These are phyloP conservation scores for Telmatochromis brachygnathus DNA, from an alignment of 2,113 vertebrate genomes.

Conservation along the genomic window DNA sequence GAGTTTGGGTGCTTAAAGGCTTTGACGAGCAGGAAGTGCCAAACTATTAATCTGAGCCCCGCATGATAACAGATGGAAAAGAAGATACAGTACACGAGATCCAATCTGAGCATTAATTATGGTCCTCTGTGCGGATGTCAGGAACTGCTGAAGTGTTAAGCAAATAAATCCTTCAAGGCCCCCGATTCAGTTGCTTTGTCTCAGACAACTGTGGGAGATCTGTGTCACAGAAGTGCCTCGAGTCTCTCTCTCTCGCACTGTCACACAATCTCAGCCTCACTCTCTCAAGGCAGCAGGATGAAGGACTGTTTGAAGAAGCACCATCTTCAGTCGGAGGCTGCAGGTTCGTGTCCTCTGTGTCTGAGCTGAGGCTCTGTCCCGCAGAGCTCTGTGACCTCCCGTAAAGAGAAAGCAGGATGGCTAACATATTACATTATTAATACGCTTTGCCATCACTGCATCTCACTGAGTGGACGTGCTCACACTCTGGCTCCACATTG, in stretches of 20 bases:
- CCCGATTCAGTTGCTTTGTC: slow-evolving; percentile 19
- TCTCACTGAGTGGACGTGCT: slow-evolving; percentile 20
- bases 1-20: slow-evolving; percentile 42
- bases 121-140: neutral
- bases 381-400: neutral
- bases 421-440: slow-evolving; percentile 10
- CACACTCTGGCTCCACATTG: slow-evolving; percentile 47
- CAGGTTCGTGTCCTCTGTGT: neutral
- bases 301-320: neutral
- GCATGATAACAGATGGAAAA: slow-evolving; percentile 59
- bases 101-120: slow-evolving; percentile 56
- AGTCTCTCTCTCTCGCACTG: slow-evolving; percentile 12
- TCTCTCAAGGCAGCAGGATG: neutral
- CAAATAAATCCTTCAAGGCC: slow-evolving; percentile 31
- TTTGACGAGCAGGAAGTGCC: slow-evolving; percentile 44
- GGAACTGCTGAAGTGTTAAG: slow-evolving; percentile 17
- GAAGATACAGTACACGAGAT: slow-evolving; percentile 55
- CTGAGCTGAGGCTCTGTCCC: neutral
- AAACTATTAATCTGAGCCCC: slow-evolving; percentile 54
- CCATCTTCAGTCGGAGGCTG: neutral
- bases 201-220: slow-evolving; percentile 31
- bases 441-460: neutral
- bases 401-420: neutral
- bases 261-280: neutral
- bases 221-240: slow-evolving; percentile 49